Conservation (phyloP, 2,113 vertebrate genomes). For the Amia ocellicauda region DNA sequence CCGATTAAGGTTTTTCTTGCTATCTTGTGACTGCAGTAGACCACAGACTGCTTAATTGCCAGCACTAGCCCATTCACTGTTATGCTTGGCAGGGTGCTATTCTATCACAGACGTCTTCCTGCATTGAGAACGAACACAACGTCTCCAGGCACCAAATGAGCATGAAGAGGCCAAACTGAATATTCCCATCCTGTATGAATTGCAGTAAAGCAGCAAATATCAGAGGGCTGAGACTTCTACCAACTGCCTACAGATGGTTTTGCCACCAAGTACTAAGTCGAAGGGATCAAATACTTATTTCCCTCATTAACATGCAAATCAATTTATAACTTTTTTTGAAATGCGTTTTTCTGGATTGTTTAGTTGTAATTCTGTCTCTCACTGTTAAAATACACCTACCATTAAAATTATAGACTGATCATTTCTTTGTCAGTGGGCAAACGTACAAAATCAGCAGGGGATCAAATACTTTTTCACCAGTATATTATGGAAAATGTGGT, state of each 20-base stretch:
- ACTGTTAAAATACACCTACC: too few species aligned
- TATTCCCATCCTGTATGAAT: not conserved
- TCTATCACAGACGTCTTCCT: not conserved
- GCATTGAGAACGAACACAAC: not conserved
- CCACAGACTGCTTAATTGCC: not conserved
- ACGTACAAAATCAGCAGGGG: too few species aligned
- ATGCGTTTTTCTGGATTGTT: too few species aligned
- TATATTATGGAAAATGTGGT: not conserved
- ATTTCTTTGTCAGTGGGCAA: too few species aligned
- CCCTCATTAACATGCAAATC: too few species aligned
- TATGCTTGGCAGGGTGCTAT: not conserved
- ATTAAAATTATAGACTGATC: too few species aligned
- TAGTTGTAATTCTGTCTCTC: too few species aligned
- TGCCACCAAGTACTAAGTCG: too few species aligned
- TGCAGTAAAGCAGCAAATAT: not conserved
- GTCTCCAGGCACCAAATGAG: not conserved
- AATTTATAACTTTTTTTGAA: too few species aligned
- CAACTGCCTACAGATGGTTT: not conserved
- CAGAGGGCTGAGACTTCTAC: not conserved
- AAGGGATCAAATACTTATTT: too few species aligned
- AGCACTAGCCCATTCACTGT: slow-evolving; percentile 1
- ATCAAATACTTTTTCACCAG: too few species aligned
- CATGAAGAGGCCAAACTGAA: not conserved
- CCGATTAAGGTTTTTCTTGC: not conserved
- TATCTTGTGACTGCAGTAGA: not conserved